Percentiles rank a stretch among this genome's conserved stretches.
phyloP scores from a whole-genome alignment of 2,797 vertebrate genomes.

The Enteromius treurensis region DNA sequence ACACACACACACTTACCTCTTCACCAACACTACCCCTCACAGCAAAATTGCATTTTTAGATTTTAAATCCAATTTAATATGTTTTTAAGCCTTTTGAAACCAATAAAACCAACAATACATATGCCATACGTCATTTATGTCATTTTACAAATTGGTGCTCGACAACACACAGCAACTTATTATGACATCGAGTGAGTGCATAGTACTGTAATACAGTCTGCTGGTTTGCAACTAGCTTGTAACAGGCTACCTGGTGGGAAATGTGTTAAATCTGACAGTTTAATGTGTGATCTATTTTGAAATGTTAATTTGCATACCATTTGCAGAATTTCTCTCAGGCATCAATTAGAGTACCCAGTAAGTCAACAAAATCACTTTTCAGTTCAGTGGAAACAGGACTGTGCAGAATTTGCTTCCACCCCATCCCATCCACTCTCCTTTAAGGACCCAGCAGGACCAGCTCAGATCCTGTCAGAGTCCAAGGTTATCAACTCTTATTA shows the following conservation, averaged over 20 bases:
- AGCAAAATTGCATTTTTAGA: too few species aligned
- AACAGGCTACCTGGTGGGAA: background rate
- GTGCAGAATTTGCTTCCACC: background rate
- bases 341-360: background rate
- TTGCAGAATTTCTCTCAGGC: background rate
- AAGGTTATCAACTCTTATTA: conserved; percentile 49
- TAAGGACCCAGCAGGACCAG: conserved; percentile 23
- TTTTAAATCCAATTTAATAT: too few species aligned
- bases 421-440: background rate
- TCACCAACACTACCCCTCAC: too few species aligned
- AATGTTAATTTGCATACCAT: background rate
- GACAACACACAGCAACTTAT: background rate
- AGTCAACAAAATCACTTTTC: background rate
- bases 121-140: background rate
- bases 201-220: background rate
- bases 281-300: background rate
- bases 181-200: background rate
- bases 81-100: background rate
- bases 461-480: conserved; percentile 31
- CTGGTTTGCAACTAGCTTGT: background rate
- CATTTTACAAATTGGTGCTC: background rate
- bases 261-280: background rate
- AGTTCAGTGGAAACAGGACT: background rate
- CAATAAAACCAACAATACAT: background rate
- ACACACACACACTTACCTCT: background rate